Base-by-base conservation (phyloP, 92 coral and sea anemone genomes). In the Anthopleura xanthogrammica region DNA sequence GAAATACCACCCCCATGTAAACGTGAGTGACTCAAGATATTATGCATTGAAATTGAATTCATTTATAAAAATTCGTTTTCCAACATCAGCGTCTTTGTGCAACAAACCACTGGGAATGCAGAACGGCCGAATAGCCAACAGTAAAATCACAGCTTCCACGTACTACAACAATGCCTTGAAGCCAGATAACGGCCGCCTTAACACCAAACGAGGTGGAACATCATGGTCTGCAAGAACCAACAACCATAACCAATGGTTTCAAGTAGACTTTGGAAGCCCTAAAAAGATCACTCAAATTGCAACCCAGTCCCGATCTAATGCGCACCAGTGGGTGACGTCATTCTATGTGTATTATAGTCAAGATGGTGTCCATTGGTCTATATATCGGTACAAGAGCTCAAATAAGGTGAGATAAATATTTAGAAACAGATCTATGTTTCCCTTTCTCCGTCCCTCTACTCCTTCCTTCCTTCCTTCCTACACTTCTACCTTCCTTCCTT, bases 41-140 rank as follows among this genome's bases (percentile, higher is more conserved):
- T 29, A n/a, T n/a, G n/a, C n/a, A n/a, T n/a, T n/a, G n/a, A n/a
- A n/a, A n/a, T n/a, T n/a, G n/a, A n/a, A n/a, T n/a, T n/a, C n/a
- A n/a, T n/a, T n/a, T n/a, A n/a, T n/a, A n/a, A n/a, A n/a, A 81
- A 2, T 12, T 13, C 16, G 23, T 20, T 4, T 46, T 20, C 73
- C 9, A 20, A 77, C 24, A 10, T 16, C 84, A 92, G 97, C 87
- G 74, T 80, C 90, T 0, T 79, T 70, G 60, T 93, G 97, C 23
- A 90, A 91, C 87, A 83, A 64, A 54, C 85, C 97, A 36, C 76
- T 93, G 71, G 97, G 97, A 76, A 64, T 93, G 82, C 91, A 89
- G 66, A 91, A 65, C 74, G 78, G 89, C 4, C 88, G 92, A 20
- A 65, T 93, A 7, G 71, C 79, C 43, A 75, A 79, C 86, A 84